These are phyloP conservation scores for Drosophila persimilis DNA, from an alignment of 1,140 invertebrate species.

Conservation along the genomic window DNA sequence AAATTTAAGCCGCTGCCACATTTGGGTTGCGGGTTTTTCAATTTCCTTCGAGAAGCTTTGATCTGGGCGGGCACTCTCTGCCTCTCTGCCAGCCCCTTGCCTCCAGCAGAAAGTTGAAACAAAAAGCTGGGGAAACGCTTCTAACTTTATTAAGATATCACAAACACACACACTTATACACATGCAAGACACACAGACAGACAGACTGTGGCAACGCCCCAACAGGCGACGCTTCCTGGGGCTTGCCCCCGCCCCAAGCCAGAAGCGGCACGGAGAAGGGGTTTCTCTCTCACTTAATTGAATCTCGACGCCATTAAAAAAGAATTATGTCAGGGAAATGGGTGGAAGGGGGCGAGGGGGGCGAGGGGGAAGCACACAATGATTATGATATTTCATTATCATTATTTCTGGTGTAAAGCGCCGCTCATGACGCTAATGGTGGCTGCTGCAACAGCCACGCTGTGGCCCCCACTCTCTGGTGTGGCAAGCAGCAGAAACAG, in stretches of 20 bases:
- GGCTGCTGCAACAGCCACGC: conserved; percentile 19
- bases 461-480: no score
- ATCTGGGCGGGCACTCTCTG: conserved; percentile 45
- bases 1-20: conserved; percentile 28
- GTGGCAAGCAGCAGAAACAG: no score
- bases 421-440: conserved; percentile 61
- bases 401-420: conserved; percentile 21
- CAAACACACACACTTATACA: conserved; percentile 56
- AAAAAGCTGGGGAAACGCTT: conserved; percentile 56
- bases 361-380: neutral
- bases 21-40: conserved; percentile 41
- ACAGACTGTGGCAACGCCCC: conserved; percentile 4
- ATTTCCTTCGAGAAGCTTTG: conserved; percentile 70
- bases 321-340: conserved; percentile 49
- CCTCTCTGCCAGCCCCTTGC: neutral
- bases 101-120: conserved; percentile 63
- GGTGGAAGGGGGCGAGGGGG: neutral
- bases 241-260: conserved; percentile 13
- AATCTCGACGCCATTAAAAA: conserved; percentile 78
- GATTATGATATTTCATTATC: conserved; percentile 63
- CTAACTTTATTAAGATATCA: conserved; percentile 78
- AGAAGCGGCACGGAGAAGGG: conserved; percentile 34
- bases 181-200: conserved; percentile 23
- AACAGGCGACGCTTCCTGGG: neutral
- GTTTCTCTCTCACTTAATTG: conserved; percentile 53